Percentiles rank a stretch among this genome's conserved stretches.
Evolutionary conservation across 2,797 vertebrate genomes (phyloP).

Genomic region (Anguilla obscura): DNA sequence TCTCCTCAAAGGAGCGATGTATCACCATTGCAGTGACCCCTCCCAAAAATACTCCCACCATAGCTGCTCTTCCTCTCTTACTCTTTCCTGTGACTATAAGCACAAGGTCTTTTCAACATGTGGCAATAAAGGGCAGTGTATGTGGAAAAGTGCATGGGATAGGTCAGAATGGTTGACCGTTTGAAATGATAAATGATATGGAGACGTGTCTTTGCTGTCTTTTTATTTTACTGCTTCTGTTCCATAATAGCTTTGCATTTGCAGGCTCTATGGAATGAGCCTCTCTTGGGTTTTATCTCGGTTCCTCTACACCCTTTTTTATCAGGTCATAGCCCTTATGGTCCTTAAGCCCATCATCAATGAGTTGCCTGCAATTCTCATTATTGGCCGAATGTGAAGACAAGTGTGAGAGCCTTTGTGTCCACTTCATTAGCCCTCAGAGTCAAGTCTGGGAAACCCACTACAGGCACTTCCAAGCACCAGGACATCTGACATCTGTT

Average conservation of each 20-base stretch:
- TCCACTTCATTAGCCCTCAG: neutral
- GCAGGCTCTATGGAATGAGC: neutral
- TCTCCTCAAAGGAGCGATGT: neutral
- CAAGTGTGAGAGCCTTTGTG: neutral
- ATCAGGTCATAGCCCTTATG: neutral
- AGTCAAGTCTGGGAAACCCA: neutral
- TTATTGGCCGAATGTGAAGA: neutral
- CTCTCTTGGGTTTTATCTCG: neutral
- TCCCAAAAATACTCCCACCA: neutral
- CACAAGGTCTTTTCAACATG: neutral
- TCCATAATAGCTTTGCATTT: neutral
- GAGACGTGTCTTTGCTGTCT: neutral
- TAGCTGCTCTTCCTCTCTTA: neutral
- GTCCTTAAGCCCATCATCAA: neutral
- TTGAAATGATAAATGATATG: neutral
- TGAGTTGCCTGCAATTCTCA: neutral
- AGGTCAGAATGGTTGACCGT: neutral
- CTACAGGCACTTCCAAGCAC: neutral
- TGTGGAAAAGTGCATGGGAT: neutral
- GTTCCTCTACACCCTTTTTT: neutral
- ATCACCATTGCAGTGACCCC: neutral
- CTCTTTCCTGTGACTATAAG: neutral
- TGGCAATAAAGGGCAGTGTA: neutral
- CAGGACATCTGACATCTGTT: neutral
- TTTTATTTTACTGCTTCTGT: neutral